Evolutionary conservation across 1,140 invertebrate genomes (phyloP).

Genomic region (Archegozetes longisetosus): DNA sequence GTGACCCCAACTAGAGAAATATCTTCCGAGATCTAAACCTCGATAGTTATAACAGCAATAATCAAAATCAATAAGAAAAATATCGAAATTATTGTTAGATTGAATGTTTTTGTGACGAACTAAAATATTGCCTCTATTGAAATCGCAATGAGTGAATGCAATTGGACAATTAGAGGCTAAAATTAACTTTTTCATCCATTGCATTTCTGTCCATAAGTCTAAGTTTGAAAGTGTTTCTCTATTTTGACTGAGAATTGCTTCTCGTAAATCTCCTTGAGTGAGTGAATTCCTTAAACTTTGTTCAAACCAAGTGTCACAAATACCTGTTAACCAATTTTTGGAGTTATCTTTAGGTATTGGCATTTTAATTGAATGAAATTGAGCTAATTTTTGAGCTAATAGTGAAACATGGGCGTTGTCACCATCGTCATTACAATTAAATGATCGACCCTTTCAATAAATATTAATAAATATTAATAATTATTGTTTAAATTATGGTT

Average conservation of each 20-base stretch:
- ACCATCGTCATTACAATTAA: constrained; percentile 1
- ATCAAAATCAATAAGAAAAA: constrained; percentile 67
- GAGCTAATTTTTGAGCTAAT: not conserved
- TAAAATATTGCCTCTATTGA: constrained; percentile 5
- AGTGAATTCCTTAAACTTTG: not conserved
- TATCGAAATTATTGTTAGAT: not conserved
- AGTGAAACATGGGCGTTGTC: not conserved
- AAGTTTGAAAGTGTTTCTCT: not conserved
- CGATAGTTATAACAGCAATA: constrained; percentile 35
- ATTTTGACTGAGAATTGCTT: not conserved
- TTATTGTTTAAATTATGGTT: no score
- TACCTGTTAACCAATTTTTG: not conserved
- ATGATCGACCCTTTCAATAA: not conserved
- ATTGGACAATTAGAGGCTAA: not conserved
- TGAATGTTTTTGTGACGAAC: not conserved
- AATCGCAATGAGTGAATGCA: constrained; percentile 1
- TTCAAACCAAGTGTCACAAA: not conserved
- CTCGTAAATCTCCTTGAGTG: constrained; percentile 3
- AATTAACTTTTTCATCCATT: not conserved
- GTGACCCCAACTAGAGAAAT: constrained; percentile 8
- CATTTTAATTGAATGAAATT: constrained; percentile 4
- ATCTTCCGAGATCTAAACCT: constrained; percentile 66
- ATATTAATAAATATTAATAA: not conserved
- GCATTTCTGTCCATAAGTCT: not conserved
- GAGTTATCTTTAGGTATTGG: not conserved